Evolutionary conservation across 2,113 vertebrate genomes (phyloP).

Genomic region (Oreochromis tanganicae): DNA sequence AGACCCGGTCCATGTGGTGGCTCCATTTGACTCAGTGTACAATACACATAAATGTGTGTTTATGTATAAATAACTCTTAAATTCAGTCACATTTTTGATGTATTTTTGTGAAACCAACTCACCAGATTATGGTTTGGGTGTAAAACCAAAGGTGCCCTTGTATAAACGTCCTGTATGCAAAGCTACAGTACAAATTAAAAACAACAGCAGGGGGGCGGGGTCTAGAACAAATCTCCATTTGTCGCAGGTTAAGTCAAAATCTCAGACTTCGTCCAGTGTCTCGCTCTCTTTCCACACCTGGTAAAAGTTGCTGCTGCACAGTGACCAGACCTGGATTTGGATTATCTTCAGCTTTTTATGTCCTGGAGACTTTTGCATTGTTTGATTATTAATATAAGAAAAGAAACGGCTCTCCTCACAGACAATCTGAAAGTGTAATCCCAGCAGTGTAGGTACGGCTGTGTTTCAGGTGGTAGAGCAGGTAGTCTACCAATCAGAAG

Average conservation of each 20-base stretch:
- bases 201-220: neutral
- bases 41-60: neutral
- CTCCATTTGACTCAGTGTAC: neutral
- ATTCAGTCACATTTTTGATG: neutral
- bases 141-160: neutral
- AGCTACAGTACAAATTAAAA: constrained; percentile 44
- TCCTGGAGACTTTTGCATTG: constrained; percentile 13
- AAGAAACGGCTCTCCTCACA: neutral
- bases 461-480: neutral
- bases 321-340: neutral
- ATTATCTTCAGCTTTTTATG: neutral
- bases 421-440: neutral
- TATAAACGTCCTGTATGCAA: neutral
- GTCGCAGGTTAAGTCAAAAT: neutral
- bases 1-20: neutral
- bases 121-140: neutral
- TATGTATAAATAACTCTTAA: neutral
- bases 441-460: neutral
- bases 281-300: neutral
- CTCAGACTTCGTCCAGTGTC: neutral
- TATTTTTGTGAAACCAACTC: neutral
- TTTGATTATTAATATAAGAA: neutral
- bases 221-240: neutral
- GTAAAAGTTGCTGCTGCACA: neutral
- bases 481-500: neutral